These are phyloP conservation scores for Galaxea fascicularis DNA, from an alignment of 92 coral and sea anemone genomes.

Conservation along the genomic window DNA sequence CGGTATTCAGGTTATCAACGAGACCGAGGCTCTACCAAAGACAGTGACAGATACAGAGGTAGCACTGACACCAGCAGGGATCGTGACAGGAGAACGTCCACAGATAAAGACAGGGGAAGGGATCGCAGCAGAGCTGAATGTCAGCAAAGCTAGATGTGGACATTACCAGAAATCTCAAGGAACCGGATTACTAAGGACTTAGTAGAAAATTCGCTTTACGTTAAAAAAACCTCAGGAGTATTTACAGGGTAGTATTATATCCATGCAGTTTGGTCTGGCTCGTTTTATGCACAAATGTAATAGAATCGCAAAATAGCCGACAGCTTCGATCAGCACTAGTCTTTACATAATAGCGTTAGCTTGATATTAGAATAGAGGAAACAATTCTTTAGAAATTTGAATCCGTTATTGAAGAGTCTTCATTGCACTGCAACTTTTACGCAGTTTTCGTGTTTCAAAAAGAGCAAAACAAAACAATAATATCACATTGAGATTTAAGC, in stretches of 20 bases:
- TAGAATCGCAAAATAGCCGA: too few relatives aligned
- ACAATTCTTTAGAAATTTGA: too few relatives aligned
- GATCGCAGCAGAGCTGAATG: constrained; percentile 15
- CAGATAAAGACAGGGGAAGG: background rate
- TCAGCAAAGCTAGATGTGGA: constrained; percentile 14
- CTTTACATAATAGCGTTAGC: too few relatives aligned
- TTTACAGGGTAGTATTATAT: too few relatives aligned
- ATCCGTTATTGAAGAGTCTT: background rate
- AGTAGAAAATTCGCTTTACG: background rate
- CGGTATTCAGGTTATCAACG: background rate
- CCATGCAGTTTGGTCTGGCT: too few relatives aligned
- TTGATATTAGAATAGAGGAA: too few relatives aligned
- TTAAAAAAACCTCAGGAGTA: too few relatives aligned
- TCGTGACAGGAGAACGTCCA: constrained; percentile 1
- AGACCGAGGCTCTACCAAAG: background rate
- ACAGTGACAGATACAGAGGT: constrained; percentile 41
- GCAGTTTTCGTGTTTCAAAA: too few relatives aligned
- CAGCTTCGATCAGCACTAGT: too few relatives aligned
- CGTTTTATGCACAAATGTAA: too few relatives aligned
- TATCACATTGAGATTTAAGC: too few relatives aligned
- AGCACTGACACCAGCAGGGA: constrained; percentile 3
- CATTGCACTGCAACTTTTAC: background rate
- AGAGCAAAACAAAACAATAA: too few relatives aligned
- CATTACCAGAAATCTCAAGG: background rate
- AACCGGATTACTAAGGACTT: background rate